Base-by-base conservation (phyloP, 92 coral and sea anemone genomes). In the Parazoanthus swiftii region DNA sequence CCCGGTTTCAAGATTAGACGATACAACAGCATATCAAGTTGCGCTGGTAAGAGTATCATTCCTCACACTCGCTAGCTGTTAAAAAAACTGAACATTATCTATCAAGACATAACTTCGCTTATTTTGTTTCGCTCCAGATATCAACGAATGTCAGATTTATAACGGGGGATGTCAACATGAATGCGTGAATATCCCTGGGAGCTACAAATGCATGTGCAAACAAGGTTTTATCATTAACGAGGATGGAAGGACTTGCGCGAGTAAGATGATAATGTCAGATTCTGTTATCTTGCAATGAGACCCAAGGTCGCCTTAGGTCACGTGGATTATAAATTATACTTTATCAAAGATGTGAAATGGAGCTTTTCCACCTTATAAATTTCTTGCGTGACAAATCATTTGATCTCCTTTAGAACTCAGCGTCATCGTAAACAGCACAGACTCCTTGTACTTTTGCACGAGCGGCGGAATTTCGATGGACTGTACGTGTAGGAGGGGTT, bases 81-180 rank as follows among this genome's bases (percentile, higher is more conserved):
- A 1, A 23, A 63, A 4, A 18, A 63, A 20, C 70, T 58, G 66
- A 58, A 58, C 26, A 6, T 0, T 63, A 18, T 23, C 0, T 3
- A 23, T 63, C 26, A 20, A 63, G 3, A 5, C 0, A 21, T 3
- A 23, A 63, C 26, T 35, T 75, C 6, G 79, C 23, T 76, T 76
- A 9, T 3, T 42, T 76, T 39, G 38, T 21, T 76, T 76, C 3
- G 8, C 29, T 10, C 54, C 4, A 76, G 80, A 76, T 76, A 76
- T 76, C 80, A 76, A 76, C 13, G 80, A 76, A 76, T 76, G 80
- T n/a, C 9, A 18, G 5, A 42, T 76, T 39, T 76, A 76, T 18
- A 76, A 46, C 44, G 80, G 80, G 3, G 80, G 80, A 76, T 76
- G 80, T 8, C 80, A 76, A 8, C 80, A 76, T 76, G 58, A 76